Conservation (phyloP, 2,113 vertebrate species). For the Carollia perspicillata region DNA sequence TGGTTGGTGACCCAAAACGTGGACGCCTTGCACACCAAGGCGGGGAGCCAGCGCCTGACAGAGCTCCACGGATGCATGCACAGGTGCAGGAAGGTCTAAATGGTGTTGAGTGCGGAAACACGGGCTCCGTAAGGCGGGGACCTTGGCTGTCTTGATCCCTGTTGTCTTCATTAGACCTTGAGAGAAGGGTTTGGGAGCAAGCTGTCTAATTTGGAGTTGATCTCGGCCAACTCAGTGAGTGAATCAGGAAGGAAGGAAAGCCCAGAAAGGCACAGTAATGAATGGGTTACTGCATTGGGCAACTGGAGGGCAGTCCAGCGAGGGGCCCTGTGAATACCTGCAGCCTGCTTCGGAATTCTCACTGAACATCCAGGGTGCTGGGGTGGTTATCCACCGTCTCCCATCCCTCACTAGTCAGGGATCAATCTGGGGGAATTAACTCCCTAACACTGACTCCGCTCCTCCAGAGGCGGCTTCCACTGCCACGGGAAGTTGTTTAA, state of each 20-base stretch:
- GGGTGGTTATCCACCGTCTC: neutral
- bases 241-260: neutral
- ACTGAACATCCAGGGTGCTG: neutral
- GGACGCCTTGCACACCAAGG: constrained; percentile 94
- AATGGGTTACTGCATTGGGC: neutral
- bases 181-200: neutral
- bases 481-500: neutral
- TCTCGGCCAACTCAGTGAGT: neutral
- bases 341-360: neutral
- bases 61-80: constrained; percentile 94
- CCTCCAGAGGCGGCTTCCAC: neutral
- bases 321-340: neutral
- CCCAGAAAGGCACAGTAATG: neutral
- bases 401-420: neutral
- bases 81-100: constrained; percentile 81
- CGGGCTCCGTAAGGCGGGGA: fast-evolving
- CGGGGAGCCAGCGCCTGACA: constrained; percentile 89
- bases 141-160: neutral
- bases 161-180: neutral
- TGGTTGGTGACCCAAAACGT: constrained; percentile 99
- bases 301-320: neutral
- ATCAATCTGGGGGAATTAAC: neutral
- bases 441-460: neutral
- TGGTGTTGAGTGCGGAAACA: neutral
- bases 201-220: neutral